Base-by-base conservation (phyloP, 2,888 invertebrate genomes). In the Lasioglossum calceatum region DNA sequence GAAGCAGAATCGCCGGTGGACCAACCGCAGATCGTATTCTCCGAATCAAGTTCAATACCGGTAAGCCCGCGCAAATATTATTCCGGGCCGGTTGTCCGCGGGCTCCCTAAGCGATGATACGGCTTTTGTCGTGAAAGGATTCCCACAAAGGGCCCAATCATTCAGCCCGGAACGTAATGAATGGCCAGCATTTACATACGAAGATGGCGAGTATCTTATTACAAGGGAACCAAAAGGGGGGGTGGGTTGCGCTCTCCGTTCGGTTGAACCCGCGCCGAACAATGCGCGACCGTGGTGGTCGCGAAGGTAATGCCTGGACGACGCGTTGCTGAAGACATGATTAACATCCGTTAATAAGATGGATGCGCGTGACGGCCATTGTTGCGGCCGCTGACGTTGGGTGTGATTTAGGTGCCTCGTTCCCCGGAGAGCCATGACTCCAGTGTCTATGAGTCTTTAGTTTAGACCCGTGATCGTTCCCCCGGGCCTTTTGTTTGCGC, bases 341-440 rank as follows among this genome's bases (percentile, higher is more conserved):
- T 95, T 95, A 95, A 95, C 95, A 95, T 95, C 95, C 94, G 94
- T 94, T 95, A 95, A 95, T 95, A 95, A 95, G 95, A 95, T 94
- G 94, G 94, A 95, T 94, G 94, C 92, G 90, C 92, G 90, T 94
- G 94, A 94, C 93, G 93, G 91, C 92, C 93, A 95, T 95, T 95
- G 94, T 94, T 94, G 91, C 89, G 83, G 76, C 90, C 91, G 90
- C 87, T 87, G 91, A 93, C 94, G 91, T 92, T 86, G 89, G 88
- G 78, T 88, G 92, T 93, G 93, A 94, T 94, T 93, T 92, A 92
- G 92, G 90, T 92, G 84, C 85, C 77, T 85, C 80, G 82, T 77
- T 79, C 81, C 73, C 54, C 75, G 67, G 58, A 23, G 71, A 54
- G 50, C 50, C 76, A 67, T 74, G 61, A 42, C 80, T 71, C 77